Evolutionary conservation across 2,113 vertebrate genomes (phyloP).

Genomic region (Alaudala cheleensis): DNA sequence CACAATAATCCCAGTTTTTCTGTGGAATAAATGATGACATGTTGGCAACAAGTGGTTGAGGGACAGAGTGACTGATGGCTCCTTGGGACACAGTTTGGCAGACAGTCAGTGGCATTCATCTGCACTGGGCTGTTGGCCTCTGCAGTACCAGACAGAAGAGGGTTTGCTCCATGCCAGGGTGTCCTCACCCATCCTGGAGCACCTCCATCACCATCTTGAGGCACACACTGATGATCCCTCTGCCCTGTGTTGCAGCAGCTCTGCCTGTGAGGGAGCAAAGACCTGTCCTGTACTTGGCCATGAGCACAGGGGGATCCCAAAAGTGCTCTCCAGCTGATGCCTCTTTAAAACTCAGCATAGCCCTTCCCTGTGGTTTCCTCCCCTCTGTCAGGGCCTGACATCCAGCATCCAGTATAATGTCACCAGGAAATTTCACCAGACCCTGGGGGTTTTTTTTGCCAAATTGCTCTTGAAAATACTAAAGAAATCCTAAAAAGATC

Average conservation of each 20-base stretch:
- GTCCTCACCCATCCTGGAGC: background rate
- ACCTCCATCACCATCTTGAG: background rate
- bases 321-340: background rate
- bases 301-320: background rate
- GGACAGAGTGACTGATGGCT: background rate
- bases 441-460: background rate
- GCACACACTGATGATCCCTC: background rate
- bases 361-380: background rate
- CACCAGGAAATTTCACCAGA: background rate
- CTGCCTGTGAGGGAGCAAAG: background rate
- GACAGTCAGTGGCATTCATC: background rate
- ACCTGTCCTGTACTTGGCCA: background rate
- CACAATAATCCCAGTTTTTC: background rate
- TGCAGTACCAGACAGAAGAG: background rate
- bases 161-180: background rate
- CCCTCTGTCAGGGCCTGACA: background rate
- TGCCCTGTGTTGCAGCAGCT: accelerated
- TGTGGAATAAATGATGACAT: background rate
- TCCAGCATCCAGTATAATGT: background rate
- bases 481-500: background rate
- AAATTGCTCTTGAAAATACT: background rate
- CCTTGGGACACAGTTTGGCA: background rate
- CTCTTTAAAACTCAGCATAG: background rate
- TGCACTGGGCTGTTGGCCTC: background rate
- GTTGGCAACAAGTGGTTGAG: background rate